A percentile compares a stretch with the other conserved stretches of the same genome.
These are phyloP conservation scores for Drosophila subpulchrella DNA, from an alignment of 1,140 invertebrate species.

Conservation along the genomic window DNA sequence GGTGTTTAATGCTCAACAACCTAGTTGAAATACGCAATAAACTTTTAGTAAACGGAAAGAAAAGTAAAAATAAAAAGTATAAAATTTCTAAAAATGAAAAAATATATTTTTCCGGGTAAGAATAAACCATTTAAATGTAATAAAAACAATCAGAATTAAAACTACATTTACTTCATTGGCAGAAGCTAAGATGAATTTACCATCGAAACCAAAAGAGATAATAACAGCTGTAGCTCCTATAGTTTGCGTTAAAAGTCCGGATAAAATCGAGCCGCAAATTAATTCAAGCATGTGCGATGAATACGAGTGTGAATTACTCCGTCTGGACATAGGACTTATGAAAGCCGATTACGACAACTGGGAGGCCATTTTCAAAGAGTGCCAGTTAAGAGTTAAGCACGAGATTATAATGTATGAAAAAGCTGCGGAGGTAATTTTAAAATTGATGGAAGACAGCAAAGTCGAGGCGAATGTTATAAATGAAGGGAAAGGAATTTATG, in stretches of 20 bases:
- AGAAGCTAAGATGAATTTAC: neutral
- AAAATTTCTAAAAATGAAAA: neutral
- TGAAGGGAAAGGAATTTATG: neutral
- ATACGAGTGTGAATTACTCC: neutral
- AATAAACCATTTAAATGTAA: neutral
- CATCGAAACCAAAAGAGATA: neutral
- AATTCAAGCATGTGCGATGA: neutral
- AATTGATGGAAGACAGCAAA: neutral
- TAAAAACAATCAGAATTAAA: neutral
- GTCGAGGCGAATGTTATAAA: neutral
- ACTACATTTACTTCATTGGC: neutral
- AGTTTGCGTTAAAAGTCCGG: neutral
- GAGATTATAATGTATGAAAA: conserved; percentile 1
- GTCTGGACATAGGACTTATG: neutral
- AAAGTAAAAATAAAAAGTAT: neutral
- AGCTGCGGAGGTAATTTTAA: neutral
- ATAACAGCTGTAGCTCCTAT: neutral
- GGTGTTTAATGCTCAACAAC: neutral
- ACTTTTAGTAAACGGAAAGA: neutral
- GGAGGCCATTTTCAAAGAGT: neutral
- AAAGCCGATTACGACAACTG: neutral
- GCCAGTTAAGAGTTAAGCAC: neutral
- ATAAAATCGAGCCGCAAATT: neutral
- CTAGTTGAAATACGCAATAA: neutral
- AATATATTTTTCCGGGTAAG: neutral